Percentiles rank a stretch among this genome's conserved stretches.
phyloP scores from a whole-genome alignment of 1,140 invertebrate species.

The Teleopsis dalmanni region DNA sequence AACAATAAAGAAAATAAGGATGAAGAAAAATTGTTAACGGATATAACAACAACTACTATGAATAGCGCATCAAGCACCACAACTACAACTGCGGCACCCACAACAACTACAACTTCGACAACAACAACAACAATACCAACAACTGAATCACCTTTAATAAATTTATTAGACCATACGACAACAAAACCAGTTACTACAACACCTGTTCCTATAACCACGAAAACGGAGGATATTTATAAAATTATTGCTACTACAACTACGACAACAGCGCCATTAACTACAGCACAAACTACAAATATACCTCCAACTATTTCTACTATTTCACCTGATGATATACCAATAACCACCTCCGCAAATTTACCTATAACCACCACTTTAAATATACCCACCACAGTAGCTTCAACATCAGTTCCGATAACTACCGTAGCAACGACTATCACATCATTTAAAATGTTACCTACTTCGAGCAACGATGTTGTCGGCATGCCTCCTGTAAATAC shows the following conservation, averaged over 20 bases:
- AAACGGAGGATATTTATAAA: slow-evolving; percentile 7
- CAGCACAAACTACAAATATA: too few relatives aligned
- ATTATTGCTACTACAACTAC: slow-evolving; percentile 6
- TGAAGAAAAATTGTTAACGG: neutral
- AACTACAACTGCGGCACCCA: neutral
- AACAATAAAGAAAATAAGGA: too few relatives aligned
- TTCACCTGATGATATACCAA: too few relatives aligned
- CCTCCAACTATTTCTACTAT: too few relatives aligned
- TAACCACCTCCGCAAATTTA: too few relatives aligned
- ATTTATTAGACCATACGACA: slow-evolving; percentile 2
- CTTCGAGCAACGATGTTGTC: neutral
- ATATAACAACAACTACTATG: neutral
- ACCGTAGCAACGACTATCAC: slow-evolving; percentile 6
- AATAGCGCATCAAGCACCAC: neutral
- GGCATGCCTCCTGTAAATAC: slow-evolving; percentile 2
- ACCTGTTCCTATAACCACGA: neutral
- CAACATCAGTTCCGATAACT: neutral
- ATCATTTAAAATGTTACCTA: neutral
- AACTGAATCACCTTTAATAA: slow-evolving; percentile 1
- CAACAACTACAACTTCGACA: neutral
- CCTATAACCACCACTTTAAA: neutral
- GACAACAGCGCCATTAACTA: slow-evolving; percentile 8
- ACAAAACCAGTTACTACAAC: slow-evolving; percentile 9
- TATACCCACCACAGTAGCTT: neutral
- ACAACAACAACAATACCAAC: neutral